Evolutionary conservation across 2,797 vertebrate genomes (phyloP), one percentile per base, ranked within the genome.

Genomic region (Cyprinodon diabolis): DNA sequence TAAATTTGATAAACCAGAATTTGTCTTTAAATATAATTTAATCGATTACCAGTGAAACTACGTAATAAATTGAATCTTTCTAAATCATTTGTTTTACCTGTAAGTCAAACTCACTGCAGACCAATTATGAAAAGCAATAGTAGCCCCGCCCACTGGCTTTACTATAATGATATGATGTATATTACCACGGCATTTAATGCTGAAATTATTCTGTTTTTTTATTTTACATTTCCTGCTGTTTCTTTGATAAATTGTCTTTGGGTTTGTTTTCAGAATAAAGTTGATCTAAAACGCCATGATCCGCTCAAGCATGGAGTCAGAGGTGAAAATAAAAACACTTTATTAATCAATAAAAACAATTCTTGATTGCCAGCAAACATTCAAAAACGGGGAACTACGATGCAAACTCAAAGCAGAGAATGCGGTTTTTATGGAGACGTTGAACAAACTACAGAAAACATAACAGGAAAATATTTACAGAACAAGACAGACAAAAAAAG

Each of bases 281-380:
- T n/a, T 12, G 58, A 21, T 21, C 4, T 19, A 8, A 43, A 63
- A 63, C 12, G 37, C 5, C 30, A n/a, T 9, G 4, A 21, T 47
- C 45, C 21, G 8, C 14, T 45, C 68, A 82, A 78, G 60, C 74
- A 79, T 10, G 35, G 68, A 91, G 87, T 92, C 92, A 92, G 90
- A 70, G 90, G 86, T 94, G 91, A 94, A 95, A 95, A 95, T 93
- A 94, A 95, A 94, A 93, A 91, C 93, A 93, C 91, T 96, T 95
- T 95, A 95, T 95, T 95, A 95, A 93, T 94, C 88, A 92, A 94
- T 93, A 95, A 95, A 94, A 95, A 95, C 93, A 95, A 95, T 92
- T 94, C 89, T 93, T 95, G 95, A 95, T 96, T 95, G 95, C 95
- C 94, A 94, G 94, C 93, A 95, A 94, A 95, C 90, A 91, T 92